A percentile compares a stretch with the other conserved stretches of the same genome.
Evolutionary conservation across 2,113 vertebrate genomes (phyloP).

Genomic region (Mus spicilegus): DNA sequence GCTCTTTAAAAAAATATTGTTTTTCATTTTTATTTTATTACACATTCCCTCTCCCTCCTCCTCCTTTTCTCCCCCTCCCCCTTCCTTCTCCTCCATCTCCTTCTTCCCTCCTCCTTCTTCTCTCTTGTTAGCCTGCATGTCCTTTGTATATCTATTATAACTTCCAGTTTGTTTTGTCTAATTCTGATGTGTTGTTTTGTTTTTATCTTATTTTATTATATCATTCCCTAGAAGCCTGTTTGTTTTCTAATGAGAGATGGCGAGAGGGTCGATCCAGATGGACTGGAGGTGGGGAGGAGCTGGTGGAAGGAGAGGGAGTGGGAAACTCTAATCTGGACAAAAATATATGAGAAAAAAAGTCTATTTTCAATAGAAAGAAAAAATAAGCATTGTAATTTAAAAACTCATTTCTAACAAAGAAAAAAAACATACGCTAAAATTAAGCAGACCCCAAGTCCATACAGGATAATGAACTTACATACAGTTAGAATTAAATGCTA

Average conservation of each 20-base stretch:
- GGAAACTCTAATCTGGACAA: background rate
- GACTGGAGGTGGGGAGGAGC: background rate
- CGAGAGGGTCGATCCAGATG: background rate
- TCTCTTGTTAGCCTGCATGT: background rate
- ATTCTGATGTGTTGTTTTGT: background rate
- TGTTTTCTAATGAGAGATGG: background rate
- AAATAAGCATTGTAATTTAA: background rate
- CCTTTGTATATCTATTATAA: background rate
- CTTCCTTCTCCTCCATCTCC: background rate
- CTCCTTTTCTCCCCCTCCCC: background rate
- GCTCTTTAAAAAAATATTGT: background rate
- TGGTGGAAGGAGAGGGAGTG: background rate
- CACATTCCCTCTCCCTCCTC: background rate
- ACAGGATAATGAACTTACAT: background rate
- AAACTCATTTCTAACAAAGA: background rate
- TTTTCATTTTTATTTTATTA: background rate
- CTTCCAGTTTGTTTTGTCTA: background rate
- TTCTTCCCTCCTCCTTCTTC: background rate
- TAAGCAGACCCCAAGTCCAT: background rate
- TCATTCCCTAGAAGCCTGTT: background rate
- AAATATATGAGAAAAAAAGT: background rate
- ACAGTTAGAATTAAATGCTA: background rate
- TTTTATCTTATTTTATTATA: background rate
- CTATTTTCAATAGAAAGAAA: background rate
- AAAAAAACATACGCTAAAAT: background rate